Conservation (phyloP, 1,140 invertebrate species). For the Drosophila quadrilineata region DNA sequence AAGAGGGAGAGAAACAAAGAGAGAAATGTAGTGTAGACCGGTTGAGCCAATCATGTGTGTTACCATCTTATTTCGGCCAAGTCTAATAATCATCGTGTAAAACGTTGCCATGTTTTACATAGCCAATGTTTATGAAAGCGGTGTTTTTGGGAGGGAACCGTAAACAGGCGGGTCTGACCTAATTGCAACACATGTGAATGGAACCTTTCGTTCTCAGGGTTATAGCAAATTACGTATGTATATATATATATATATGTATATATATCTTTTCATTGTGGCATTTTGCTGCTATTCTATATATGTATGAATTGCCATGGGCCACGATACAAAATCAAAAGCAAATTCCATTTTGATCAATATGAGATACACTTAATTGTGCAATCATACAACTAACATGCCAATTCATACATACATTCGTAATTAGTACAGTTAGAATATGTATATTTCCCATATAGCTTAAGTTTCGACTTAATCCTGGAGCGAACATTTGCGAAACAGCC, state of each 20-base stretch:
- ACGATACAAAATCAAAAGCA: too few relatives aligned
- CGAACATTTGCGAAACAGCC: too few relatives aligned
- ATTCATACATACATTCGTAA: too few relatives aligned
- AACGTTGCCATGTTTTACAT: not conserved
- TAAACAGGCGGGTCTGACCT: not conserved
- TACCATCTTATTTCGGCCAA: slow-evolving; percentile 2
- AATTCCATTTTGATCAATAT: slow-evolving; percentile 24
- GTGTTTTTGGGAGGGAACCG: not conserved
- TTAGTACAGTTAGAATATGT: too few relatives aligned
- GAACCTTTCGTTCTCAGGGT: slow-evolving; percentile 1
- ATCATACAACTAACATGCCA: slow-evolving; percentile 23
- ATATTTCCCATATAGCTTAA: too few relatives aligned
- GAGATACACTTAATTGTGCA: slow-evolving; percentile 35
- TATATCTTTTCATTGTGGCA: slow-evolving; percentile 26
- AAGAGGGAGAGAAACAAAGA: not conserved
- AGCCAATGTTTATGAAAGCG: not conserved
- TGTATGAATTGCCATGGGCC: not conserved
- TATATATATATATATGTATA: too few relatives aligned
- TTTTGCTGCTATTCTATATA: not conserved
- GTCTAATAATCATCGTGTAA: slow-evolving; percentile 9
- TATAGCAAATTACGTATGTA: slow-evolving; percentile 22
- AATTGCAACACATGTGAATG: slow-evolving; percentile 19
- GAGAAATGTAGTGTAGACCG: not conserved
- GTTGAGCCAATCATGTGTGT: slow-evolving; percentile 4
- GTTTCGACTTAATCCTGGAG: too few relatives aligned